Evolutionary conservation across 2,797 vertebrate genomes (phyloP), one percentile per base, ranked within the genome.

Genomic region (Octomys mimax): DNA sequence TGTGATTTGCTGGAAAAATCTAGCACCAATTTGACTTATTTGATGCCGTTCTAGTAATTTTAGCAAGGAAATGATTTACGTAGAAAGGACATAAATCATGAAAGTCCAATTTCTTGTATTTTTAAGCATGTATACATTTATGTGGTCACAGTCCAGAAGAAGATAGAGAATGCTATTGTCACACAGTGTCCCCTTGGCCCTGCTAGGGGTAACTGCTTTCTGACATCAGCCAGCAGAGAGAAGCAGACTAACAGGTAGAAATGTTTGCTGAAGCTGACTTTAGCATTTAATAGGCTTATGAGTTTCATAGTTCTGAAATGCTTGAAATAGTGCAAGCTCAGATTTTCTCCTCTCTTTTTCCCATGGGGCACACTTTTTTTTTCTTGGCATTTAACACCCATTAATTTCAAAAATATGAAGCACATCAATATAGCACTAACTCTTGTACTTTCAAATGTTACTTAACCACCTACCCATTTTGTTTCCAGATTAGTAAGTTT

Each of bases 401-500:
- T 77, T 52, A 68, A 24, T 94, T 92, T 91, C 36, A 91, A 61
- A 91, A 90, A 64, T 88, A 84, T 66, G 66, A 88, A 91, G 13
- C 82, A 19, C 59, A 21, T 71, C 28, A 49, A 52, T 64, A 52
- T 13, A 75, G 22, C 54, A 81, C 22, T 4, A 77, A 87, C 36
- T 95, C 92, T 62, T 62, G 39, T 70, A 87, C 6, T 90, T 94
- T 91, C 52, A 89, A 92, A 91, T 93, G 52, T 54, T 90, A 75
- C 42, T 61, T 87, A 92, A 79, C 57, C 21, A 59, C 79, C 33
- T 85, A 39, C 73, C 2, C 21, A 16, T 52, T 93, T 96, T 86
- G 79, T 54, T 93, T 92, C 22, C 46, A 90, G 33, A 87, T 75
- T 77, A 96, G 89, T 18, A 92, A 61, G 19, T 94, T 97, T 93